These are phyloP conservation scores for Sisor rabdophorus DNA, from an alignment of 2,113 vertebrate species.

Conservation along the genomic window DNA sequence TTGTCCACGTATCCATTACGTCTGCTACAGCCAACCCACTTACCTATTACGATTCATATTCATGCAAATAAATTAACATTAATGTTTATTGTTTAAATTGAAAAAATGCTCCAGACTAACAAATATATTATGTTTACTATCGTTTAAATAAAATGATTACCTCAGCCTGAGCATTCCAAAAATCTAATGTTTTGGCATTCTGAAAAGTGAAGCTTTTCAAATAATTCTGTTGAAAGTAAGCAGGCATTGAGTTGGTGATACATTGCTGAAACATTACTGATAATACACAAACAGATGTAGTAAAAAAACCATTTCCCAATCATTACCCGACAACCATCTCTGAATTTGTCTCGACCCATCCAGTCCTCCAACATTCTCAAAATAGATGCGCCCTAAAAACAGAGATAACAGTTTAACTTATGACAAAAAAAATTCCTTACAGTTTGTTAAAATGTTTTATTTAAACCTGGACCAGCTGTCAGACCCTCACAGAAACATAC, in stretches of 20 bases:
- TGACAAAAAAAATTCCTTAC: too few species aligned
- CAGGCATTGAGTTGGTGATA: neutral
- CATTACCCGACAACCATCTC: slow-evolving; percentile 77
- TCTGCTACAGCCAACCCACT: slow-evolving; percentile 74
- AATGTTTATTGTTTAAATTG: neutral
- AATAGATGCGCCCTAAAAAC: slow-evolving; percentile 77
- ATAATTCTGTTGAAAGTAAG: slow-evolving; percentile 71
- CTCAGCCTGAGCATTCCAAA: slow-evolving; percentile 78
- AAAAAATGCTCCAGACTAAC: neutral
- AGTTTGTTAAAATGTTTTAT: too few species aligned
- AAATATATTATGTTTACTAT: slow-evolving; percentile 7
- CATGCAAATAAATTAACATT: neutral
- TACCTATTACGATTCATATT: slow-evolving; percentile 64
- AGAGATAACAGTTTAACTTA: neutral
- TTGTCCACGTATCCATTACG: slow-evolving; percentile 96
- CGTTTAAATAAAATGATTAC: slow-evolving; percentile 60
- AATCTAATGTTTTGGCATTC: slow-evolving; percentile 88
- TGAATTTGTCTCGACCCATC: slow-evolving; percentile 75
- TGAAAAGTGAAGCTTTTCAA: slow-evolving; percentile 67
- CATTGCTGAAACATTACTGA: neutral
- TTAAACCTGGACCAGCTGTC: neutral
- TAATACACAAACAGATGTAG: neutral
- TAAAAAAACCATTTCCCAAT: neutral
- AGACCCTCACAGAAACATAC: slow-evolving; percentile 54
- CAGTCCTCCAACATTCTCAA: slow-evolving; percentile 82